Evolutionary conservation across 2,888 invertebrate species (phyloP), one percentile per base, ranked within the genome.

Genomic region (Leptopterna dolabrata): DNA sequence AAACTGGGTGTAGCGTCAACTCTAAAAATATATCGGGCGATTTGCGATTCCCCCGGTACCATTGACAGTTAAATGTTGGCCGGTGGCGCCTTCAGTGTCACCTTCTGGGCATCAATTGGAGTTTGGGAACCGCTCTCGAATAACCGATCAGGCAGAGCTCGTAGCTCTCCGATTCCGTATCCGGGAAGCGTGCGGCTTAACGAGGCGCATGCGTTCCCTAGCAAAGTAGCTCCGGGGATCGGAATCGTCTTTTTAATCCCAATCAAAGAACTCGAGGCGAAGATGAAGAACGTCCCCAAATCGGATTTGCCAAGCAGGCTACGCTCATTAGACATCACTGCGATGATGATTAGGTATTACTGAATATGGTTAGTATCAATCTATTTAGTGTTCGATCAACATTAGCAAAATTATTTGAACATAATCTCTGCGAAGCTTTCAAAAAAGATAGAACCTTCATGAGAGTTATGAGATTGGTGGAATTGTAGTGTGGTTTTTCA

Each of bases 1-100:
- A 16, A 13, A 78, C 19, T 24, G 24, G 6, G 73, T 41, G 55
- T 81, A 47, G 81, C 81, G 81, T 81, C 81, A 81, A 51, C 81
- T 47, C 81, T 81, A 81, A 81, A 81, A 81, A 81, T 81, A 81
- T 55, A 55, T 81, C 30, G 41, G 36, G 14, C 55, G 55, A 81
- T 51, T 81, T 81, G 81, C 27, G 81, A 81, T 81, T 81, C 81
- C 29, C 30, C 51, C 16, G 27, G 55, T 45, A 13, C 47, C 81
- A 81, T 81, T 55, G 81, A 81, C 55, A 81, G 81, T 81, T 81
- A 81, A 81, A 81, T 81, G 47, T 81, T 81, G 81, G 51, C 47
- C 81, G 51, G 81, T 81, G 81, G 81, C 81, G 81, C 81, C 81
- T 81, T 47, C 29, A 29, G 30, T 81, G 51, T 81, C 81, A 55